phyloP scores from a whole-genome alignment of 1,140 invertebrate genomes.

The Heterodera schachtii region DNA sequence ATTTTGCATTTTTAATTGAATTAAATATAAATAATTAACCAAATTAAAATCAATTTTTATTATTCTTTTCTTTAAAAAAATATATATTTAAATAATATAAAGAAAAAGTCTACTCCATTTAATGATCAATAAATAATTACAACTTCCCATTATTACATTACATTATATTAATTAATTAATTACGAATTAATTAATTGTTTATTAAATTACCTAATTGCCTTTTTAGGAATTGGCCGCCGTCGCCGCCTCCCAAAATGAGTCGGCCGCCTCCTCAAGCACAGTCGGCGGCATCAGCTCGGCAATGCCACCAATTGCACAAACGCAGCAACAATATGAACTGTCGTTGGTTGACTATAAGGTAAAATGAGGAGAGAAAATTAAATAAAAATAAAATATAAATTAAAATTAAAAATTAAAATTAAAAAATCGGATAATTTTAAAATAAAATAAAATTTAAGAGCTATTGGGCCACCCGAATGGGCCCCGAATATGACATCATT shows the following conservation, averaged over 20 bases:
- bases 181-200: too few species aligned
- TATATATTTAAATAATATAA: too few species aligned
- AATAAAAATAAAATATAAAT: too few species aligned
- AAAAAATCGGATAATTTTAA: background rate
- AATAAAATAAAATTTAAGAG: conserved; percentile 37
- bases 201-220: too few species aligned
- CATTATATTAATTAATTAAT: too few species aligned
- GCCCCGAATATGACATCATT: conserved; percentile 57
- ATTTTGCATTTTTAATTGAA: background rate
- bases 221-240: conserved; percentile 27
- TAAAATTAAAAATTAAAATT: too few species aligned
- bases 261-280: conserved; percentile 15
- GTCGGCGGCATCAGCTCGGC: background rate
- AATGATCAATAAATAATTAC: too few species aligned
- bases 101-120: too few species aligned
- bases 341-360: conserved; percentile 31
- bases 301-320: background rate
- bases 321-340: conserved; percentile 28
- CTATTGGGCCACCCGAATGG: conserved; percentile 56
- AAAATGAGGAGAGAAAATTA: background rate
- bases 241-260: conserved; percentile 17
- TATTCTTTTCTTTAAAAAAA: too few species aligned
- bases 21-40: background rate
- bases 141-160: too few species aligned
- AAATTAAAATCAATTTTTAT: background rate